Percentiles rank a stretch among this genome's conserved stretches.
These are phyloP conservation scores for Neotragus pygmaeus DNA, from an alignment of 2,113 vertebrate genomes.

Conservation along the genomic window DNA sequence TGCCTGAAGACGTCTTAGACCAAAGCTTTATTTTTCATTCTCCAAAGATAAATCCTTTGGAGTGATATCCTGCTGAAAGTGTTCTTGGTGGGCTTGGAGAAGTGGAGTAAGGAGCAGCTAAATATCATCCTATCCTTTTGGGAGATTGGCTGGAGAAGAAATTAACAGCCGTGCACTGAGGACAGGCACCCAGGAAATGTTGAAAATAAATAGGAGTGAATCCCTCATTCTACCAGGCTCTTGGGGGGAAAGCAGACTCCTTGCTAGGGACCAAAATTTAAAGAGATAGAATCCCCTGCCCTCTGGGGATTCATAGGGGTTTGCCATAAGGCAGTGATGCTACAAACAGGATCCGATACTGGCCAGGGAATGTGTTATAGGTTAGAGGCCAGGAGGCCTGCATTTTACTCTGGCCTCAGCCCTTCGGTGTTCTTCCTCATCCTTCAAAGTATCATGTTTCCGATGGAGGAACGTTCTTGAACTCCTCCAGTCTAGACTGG, in stretches of 20 bases:
- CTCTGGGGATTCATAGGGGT: neutral
- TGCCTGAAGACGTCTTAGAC: neutral
- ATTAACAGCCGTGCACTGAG: neutral
- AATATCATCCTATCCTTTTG: neutral
- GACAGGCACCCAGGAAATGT: neutral
- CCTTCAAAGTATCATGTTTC: neutral
- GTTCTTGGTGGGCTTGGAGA: neutral
- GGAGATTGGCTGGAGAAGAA: neutral
- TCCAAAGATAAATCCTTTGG: neutral
- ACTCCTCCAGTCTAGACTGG: neutral
- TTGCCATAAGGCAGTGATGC: neutral
- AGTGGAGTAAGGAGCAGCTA: neutral
- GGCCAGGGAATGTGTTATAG: neutral
- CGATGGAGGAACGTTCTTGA: neutral
- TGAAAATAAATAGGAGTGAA: neutral
- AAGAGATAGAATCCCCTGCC: neutral
- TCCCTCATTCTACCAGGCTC: neutral
- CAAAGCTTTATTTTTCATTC: neutral
- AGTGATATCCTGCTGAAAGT: neutral
- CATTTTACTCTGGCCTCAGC: neutral
- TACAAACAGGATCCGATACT: neutral
- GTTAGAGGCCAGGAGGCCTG: neutral
- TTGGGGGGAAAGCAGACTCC: neutral
- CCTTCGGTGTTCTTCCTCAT: neutral
- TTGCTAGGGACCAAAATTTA: neutral